Evolutionary conservation across 2,113 vertebrate genomes (phyloP).

Genomic region (Gadus macrocephalus): DNA sequence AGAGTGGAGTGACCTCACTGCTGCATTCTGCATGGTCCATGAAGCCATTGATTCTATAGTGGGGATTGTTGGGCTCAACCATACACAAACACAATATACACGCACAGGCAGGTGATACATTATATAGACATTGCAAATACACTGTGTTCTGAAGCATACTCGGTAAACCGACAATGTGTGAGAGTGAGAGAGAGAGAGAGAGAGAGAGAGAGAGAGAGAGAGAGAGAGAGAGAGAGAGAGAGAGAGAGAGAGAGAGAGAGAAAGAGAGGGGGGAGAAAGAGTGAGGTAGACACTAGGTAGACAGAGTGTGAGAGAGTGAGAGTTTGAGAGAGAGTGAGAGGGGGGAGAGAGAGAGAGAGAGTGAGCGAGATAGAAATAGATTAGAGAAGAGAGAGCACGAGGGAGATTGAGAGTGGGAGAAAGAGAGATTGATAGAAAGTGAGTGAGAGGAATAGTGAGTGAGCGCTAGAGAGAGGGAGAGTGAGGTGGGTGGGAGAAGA

Average conservation of each 20-base stretch:
- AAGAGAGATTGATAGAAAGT: conserved; percentile 5
- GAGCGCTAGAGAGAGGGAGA: background rate
- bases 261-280: too few relatives aligned
- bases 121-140: too few relatives aligned
- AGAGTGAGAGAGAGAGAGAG: too few relatives aligned
- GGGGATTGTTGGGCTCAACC: background rate
- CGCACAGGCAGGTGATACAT: too few relatives aligned
- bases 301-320: background rate
- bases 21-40: too few relatives aligned
- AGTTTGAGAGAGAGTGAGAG: background rate
- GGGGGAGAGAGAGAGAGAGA: background rate
- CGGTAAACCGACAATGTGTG: too few relatives aligned
- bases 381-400: background rate
- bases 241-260: too few relatives aligned
- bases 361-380: background rate
- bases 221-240: too few relatives aligned
- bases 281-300: background rate
- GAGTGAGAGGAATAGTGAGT: background rate
- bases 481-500: too few relatives aligned
- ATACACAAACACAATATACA: background rate
- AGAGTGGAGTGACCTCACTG: conserved; percentile 13
- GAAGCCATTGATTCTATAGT: too few relatives aligned
- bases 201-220: too few relatives aligned
- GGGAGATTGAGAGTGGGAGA: background rate
- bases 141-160: too few relatives aligned